phyloP scores from a whole-genome alignment of 2,797 vertebrate species.

The Harpagifer antarcticus region DNA sequence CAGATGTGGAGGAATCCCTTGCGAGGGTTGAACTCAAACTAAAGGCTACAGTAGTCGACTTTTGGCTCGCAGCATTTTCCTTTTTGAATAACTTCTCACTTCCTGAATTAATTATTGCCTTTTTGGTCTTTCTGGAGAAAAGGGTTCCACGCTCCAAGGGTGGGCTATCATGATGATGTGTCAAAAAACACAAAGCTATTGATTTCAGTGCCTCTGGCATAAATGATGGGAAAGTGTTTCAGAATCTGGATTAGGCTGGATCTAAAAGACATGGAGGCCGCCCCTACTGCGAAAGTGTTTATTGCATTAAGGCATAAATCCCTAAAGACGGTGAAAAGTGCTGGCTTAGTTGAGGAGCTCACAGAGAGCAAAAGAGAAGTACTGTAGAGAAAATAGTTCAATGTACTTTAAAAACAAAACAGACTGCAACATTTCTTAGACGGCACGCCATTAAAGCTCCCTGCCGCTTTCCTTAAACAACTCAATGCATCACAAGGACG shows the following conservation, averaged over 20 bases:
- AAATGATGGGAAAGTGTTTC: conserved; percentile 37
- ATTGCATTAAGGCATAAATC: conserved; percentile 39
- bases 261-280: conserved; percentile 26
- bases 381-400: conserved; percentile 25
- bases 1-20: conserved; percentile 15
- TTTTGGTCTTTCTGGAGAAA: conserved; percentile 1
- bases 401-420: conserved; percentile 57
- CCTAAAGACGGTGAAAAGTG: conserved; percentile 53
- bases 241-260: conserved; percentile 15
- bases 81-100: conserved; percentile 57
- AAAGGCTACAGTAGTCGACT: conserved; percentile 36
- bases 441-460: conserved; percentile 32
- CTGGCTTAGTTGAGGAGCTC: conserved; percentile 51
- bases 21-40: conserved; percentile 43
- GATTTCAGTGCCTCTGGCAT: conserved; percentile 47
- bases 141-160: not conserved
- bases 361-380: conserved; percentile 34
- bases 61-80: conserved; percentile 49
- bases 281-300: conserved; percentile 38
- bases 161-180: conserved; percentile 13
- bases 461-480: conserved; percentile 61
- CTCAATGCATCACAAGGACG: conserved; percentile 44
- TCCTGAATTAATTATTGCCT: conserved; percentile 62
- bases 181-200: conserved; percentile 33
- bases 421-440: conserved; percentile 40